A percentile compares a stretch with the other conserved stretches of the same genome.
Conservation (phyloP, 2,797 vertebrate genomes). For the Kryptolebias ocellatus region DNA sequence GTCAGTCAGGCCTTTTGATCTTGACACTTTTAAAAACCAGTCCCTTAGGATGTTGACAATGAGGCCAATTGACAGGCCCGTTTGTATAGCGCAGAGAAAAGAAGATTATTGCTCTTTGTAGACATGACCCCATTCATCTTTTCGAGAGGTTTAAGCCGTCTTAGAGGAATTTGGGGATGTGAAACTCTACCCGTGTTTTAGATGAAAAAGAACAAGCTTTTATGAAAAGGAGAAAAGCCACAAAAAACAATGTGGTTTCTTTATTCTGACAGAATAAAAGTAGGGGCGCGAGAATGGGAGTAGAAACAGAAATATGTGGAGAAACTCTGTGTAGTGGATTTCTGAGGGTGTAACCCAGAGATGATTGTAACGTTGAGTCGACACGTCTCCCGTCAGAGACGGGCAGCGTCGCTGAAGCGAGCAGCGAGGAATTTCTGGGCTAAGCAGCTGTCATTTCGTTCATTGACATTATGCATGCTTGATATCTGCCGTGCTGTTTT, state of each 20-base stretch:
- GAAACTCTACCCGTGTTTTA: conserved; percentile 48
- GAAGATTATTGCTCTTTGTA: conserved; percentile 76
- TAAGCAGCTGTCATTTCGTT: conserved; percentile 90
- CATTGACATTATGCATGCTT: conserved; percentile 88
- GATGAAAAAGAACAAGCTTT: conserved; percentile 50
- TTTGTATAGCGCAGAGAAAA: conserved; percentile 68
- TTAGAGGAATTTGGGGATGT: conserved; percentile 63
- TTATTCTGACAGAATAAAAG: conserved; percentile 29
- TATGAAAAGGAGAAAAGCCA: conserved; percentile 30
- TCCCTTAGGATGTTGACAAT: conserved; percentile 79
- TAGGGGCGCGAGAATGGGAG: conserved; percentile 13
- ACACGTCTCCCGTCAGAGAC: conserved; percentile 29
- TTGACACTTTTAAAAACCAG: conserved; percentile 83
- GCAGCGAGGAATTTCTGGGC: conserved; percentile 75
- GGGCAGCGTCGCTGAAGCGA: conserved; percentile 35
- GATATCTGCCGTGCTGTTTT: conserved; percentile 91
- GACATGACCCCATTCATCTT: conserved; percentile 72
- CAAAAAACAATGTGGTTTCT: conserved; percentile 34
- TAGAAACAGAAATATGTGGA: conserved; percentile 5
- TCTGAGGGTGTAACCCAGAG: neutral
- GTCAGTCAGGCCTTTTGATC: conserved; percentile 83
- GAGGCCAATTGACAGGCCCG: conserved; percentile 77
- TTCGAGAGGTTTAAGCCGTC: conserved; percentile 58
- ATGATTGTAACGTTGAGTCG: neutral
- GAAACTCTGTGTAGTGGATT: neutral